A percentile compares a stretch with the other conserved stretches of the same genome.
Conservation (phyloP, 2,888 invertebrate genomes). For the Heliothis peltigera region DNA sequence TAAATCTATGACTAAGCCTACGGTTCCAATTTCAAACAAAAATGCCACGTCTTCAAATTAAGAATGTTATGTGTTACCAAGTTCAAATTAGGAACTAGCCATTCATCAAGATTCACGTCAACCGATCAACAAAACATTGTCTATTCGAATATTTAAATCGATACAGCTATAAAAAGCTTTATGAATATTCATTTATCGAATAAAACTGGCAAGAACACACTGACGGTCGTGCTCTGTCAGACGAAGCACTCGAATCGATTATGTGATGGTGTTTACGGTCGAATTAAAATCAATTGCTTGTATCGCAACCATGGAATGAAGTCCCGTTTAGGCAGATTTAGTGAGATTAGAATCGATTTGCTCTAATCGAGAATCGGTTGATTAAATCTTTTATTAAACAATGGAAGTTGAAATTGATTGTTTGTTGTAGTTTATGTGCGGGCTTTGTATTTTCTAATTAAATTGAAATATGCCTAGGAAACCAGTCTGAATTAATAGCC, state of each 20-base stretch:
- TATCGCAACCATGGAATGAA: slow-evolving; percentile 63
- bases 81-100: slow-evolving; percentile 26
- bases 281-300: slow-evolving; percentile 85
- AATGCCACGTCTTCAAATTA: too few relatives aligned
- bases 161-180: slow-evolving; percentile 46
- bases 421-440: background rate
- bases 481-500: background rate
- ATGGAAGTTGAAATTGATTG: slow-evolving; percentile 26
- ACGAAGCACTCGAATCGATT: slow-evolving; percentile 75
- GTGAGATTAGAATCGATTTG: slow-evolving; percentile 69
- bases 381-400: slow-evolving; percentile 47
- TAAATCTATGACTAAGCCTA: background rate
- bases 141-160: slow-evolving; percentile 55
- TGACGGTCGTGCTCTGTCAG: slow-evolving; percentile 68
- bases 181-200: slow-evolving; percentile 68
- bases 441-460: background rate
- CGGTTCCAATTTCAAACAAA: background rate
- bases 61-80: slow-evolving; percentile 3
- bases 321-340: slow-evolving; percentile 68
- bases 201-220: slow-evolving; percentile 54
- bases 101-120: slow-evolving; percentile 19
- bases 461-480: background rate
- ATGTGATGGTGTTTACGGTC: slow-evolving; percentile 83
- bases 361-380: slow-evolving; percentile 57
- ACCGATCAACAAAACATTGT: slow-evolving; percentile 21